Conservation (phyloP, 2,113 vertebrate species). For the Enhydra lutris region DNA sequence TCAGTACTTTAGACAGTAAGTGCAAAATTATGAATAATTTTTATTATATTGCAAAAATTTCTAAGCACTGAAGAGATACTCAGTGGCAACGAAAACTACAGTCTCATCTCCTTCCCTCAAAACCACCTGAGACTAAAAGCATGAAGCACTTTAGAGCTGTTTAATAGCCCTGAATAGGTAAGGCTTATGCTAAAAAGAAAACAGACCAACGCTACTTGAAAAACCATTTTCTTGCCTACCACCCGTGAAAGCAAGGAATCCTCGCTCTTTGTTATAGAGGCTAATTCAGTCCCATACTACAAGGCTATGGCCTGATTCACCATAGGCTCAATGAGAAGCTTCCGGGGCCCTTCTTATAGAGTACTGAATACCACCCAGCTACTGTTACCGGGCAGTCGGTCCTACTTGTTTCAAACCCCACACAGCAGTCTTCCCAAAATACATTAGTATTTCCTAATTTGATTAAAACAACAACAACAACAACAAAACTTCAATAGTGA, state of each 20-base stretch:
- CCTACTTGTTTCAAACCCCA: neutral
- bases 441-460: neutral
- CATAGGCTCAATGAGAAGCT: neutral
- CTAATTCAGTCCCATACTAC: neutral
- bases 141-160: neutral
- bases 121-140: neutral
- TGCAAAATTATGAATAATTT: slow-evolving; percentile 1
- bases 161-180: neutral
- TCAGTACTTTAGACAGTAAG: neutral
- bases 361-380: neutral
- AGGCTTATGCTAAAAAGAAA: neutral
- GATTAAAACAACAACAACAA: neutral
- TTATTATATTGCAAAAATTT: slow-evolving; percentile 13
- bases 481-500: neutral
- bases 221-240: neutral
- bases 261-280: neutral
- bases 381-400: neutral
- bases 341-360: accelerated
- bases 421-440: neutral
- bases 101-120: neutral
- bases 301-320: neutral
- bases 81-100: neutral
- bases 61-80: neutral
- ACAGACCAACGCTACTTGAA: neutral
- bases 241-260: neutral